Base-by-base conservation (phyloP, 37 sponge, comb jelly and placozoan species). In the Axinella damicornis region DNA sequence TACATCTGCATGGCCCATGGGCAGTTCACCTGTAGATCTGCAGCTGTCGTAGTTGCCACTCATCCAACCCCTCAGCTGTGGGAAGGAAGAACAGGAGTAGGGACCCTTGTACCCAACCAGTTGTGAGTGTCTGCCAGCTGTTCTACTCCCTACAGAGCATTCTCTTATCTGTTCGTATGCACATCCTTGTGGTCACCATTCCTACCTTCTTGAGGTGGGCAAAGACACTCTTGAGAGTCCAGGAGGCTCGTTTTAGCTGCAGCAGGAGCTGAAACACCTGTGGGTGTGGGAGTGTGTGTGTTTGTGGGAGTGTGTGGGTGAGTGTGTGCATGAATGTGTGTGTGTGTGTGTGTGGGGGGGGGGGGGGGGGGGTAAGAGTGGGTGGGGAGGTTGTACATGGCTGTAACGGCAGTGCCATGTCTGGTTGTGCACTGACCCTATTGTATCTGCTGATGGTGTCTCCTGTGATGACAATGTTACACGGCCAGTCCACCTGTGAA, bases 401-500 rank as follows among this genome's bases (percentile, higher is more conserved):
- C 9, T 12, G 46, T 2, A 20, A 1, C n/a, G n/a, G n/a, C n/a
- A n/a, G n/a, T n/a, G n/a, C n/a, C n/a, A n/a, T n/a, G n/a, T n/a
- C n/a, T n/a, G n/a, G n/a, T n/a, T n/a, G n/a, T n/a, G n/a, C 1
- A 72, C 21, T 1, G 30, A 39, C 92, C 80, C 78, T 88, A 79
- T 91, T 91, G 86, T 82, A 92, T 32, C 82, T 88, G 30, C 75
- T 57, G 4, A 95, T 53, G n/a, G 35, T 37, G 37, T 40, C 31
- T 15, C 41, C 68, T 13, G 86, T 88, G 62, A 95, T 95, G 79
- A 92, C 85, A 32, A 95, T 82, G 55, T 95, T 95, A 35, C 83
- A 77, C 2, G 95, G 95, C 95, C 95, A 94, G 36, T 90, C 88
- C 78, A 92, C 85, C 84, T 89, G 60, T 54, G 52, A 40, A 35